A percentile compares a stretch with the other conserved stretches of the same genome.
Evolutionary conservation across 2,113 vertebrate species (phyloP).

Genomic region (Mesembrinibis cayennensis): DNA sequence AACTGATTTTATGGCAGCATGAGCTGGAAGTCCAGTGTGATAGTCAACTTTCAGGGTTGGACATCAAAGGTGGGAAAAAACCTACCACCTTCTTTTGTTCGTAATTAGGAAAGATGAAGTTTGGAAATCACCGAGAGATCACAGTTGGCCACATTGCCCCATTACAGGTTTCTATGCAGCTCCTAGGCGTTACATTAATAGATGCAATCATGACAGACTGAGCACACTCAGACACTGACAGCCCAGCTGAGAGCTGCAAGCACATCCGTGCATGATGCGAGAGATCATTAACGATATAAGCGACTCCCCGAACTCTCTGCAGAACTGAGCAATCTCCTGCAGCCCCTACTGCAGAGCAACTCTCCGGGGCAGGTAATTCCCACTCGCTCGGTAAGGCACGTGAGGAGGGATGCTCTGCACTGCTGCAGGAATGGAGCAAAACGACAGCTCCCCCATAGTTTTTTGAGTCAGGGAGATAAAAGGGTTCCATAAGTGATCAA

Average conservation of each 20-base stretch:
- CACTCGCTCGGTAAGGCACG: background rate
- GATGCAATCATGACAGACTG: background rate
- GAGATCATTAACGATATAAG: background rate
- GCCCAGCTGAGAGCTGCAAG: background rate
- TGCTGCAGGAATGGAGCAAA: background rate
- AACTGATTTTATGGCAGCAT: background rate
- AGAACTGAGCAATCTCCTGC: background rate
- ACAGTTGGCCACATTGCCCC: background rate
- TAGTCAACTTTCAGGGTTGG: background rate
- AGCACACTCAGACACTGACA: background rate
- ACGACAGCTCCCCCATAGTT: background rate
- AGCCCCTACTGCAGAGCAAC: background rate
- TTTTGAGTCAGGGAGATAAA: background rate
- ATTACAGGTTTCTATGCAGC: background rate
- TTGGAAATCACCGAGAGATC: background rate
- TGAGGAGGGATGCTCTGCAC: background rate
- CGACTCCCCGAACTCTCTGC: background rate
- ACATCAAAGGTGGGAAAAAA: background rate
- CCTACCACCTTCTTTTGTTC: background rate
- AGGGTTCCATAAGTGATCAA: background rate
- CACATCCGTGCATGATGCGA: background rate
- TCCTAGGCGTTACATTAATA: background rate
- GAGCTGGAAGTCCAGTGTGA: background rate
- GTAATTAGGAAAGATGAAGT: background rate
- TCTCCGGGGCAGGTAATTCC: background rate